Evolutionary conservation across 2,888 invertebrate genomes (phyloP).

Genomic region (Folsomia manolachei): DNA sequence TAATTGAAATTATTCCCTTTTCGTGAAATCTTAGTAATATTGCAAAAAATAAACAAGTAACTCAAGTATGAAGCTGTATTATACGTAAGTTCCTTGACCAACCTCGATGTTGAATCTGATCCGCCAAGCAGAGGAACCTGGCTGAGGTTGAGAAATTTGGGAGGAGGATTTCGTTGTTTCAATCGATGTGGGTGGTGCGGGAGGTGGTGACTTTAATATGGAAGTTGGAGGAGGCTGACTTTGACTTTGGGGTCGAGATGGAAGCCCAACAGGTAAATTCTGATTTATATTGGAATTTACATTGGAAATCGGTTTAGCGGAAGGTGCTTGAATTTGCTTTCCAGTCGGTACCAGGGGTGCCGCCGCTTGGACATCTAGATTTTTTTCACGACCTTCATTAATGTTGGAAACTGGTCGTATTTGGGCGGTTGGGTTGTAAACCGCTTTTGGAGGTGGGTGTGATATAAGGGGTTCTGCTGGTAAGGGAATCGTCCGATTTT

Average conservation of each 20-base stretch:
- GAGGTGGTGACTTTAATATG: constrained; percentile 44
- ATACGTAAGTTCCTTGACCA: constrained; percentile 49
- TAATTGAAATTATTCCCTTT: too few species aligned
- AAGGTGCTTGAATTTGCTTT: constrained; percentile 1
- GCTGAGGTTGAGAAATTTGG: constrained; percentile 23
- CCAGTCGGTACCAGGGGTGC: too few species aligned
- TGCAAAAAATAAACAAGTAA: too few species aligned
- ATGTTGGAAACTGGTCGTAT: constrained; percentile 9
- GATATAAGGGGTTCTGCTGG: constrained; percentile 8
- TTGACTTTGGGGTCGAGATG: constrained; percentile 16
- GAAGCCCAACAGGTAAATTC: neutral
- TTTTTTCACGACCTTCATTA: neutral
- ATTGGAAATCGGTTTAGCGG: neutral
- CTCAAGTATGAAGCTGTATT: too few species aligned
- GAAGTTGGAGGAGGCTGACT: constrained; percentile 42
- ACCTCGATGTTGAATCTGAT: constrained; percentile 51
- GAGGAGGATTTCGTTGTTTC: constrained; percentile 5
- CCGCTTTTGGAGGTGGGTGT: constrained; percentile 14
- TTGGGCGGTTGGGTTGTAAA: constrained; percentile 4
- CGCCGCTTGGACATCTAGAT: too few species aligned
- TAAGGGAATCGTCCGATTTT: neutral
- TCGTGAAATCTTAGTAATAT: too few species aligned
- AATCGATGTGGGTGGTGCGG: constrained; percentile 25
- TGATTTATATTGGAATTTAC: neutral
- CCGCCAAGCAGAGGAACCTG: constrained; percentile 47